phyloP scores from a whole-genome alignment of 2,888 invertebrate species.

The Pachydiplax longipennis region DNA sequence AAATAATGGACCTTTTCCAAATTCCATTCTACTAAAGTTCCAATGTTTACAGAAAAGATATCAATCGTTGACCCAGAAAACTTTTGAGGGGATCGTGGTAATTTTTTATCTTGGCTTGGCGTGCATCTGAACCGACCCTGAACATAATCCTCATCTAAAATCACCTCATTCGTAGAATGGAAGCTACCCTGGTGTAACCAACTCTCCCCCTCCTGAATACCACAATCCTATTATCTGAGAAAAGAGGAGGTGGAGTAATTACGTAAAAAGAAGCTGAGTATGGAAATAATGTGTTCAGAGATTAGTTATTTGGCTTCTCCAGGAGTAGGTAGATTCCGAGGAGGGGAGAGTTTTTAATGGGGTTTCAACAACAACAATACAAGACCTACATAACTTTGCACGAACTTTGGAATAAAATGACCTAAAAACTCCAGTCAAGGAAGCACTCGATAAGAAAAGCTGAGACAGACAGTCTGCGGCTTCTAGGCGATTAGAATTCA shows the following conservation, averaged over 20 bases:
- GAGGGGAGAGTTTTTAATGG: background rate
- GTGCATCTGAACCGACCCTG: too few relatives aligned
- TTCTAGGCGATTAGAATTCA: too few relatives aligned
- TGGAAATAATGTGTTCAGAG: background rate
- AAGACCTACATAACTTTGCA: too few relatives aligned
- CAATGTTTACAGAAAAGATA: background rate
- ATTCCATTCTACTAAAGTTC: background rate
- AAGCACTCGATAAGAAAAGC: too few relatives aligned
- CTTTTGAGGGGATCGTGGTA: too few relatives aligned
- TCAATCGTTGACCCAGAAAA: background rate
- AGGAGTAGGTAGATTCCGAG: background rate
- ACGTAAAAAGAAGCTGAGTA: background rate
- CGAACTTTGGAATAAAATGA: too few relatives aligned
- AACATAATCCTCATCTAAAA: background rate
- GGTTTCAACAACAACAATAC: background rate
- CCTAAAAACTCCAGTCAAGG: too few relatives aligned
- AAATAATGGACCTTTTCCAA: background rate
- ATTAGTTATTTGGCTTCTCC: background rate
- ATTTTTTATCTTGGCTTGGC: too few relatives aligned
- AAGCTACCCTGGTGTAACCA: background rate
- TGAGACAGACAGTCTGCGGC: too few relatives aligned
- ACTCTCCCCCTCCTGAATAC: background rate
- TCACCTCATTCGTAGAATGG: background rate
- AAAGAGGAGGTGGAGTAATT: background rate
- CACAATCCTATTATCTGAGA: background rate